A percentile compares a stretch with the other conserved stretches of the same genome.
phyloP scores from a whole-genome alignment of 2,113 vertebrate genomes.

The Capra hircus region DNA sequence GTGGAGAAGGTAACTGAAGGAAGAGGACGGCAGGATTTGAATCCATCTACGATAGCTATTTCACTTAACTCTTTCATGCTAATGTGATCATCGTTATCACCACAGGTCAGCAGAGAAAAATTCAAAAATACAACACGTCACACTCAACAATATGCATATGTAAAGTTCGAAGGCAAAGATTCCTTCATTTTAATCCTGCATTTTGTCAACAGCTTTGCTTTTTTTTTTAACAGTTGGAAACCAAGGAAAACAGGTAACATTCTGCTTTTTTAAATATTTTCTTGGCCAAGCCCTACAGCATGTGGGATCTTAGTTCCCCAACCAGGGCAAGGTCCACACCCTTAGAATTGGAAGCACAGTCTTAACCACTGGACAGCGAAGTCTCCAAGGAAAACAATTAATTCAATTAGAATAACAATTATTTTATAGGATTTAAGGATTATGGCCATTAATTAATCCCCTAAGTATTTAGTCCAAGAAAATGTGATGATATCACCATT shows the following conservation, averaged over 20 bases:
- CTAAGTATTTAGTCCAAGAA: not conserved
- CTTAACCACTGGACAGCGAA: not conserved
- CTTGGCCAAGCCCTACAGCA: not conserved
- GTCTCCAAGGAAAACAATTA: not conserved
- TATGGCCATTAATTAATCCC: not conserved
- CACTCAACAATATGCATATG: not conserved
- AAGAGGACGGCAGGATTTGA: not conserved
- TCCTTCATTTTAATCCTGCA: not conserved
- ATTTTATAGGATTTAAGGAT: not conserved
- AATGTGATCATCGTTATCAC: not conserved
- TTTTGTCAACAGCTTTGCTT: not conserved
- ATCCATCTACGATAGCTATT: not conserved
- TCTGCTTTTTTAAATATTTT: not conserved
- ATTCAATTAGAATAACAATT: not conserved
- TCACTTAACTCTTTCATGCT: not conserved
- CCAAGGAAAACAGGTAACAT: not conserved
- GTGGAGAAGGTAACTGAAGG: not conserved
- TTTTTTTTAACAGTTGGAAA: not conserved
- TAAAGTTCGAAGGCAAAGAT: not conserved
- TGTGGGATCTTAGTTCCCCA: not conserved
- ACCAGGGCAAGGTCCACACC: not conserved
- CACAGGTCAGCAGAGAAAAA: not conserved
- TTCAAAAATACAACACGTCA: not conserved
- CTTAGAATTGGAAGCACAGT: not conserved
- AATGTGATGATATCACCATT: not conserved